phyloP scores from a whole-genome alignment of 2,888 invertebrate genomes.

The Metalampra italica region DNA sequence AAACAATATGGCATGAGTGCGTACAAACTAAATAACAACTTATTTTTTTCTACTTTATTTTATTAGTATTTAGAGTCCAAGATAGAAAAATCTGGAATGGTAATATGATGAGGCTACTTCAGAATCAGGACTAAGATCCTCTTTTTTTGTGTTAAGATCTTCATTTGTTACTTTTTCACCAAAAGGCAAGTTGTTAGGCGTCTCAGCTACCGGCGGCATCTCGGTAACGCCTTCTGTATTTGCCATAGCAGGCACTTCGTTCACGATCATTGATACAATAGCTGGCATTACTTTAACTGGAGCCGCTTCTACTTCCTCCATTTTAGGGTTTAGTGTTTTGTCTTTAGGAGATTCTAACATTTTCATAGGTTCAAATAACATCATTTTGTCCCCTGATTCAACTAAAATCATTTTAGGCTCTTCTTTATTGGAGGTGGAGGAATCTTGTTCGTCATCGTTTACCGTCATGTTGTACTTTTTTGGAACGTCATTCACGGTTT shows the following conservation, averaged over 20 bases:
- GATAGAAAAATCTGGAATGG: conserved; percentile 56
- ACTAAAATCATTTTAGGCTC: conserved; percentile 23
- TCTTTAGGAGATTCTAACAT: conserved; percentile 19
- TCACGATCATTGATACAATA: conserved; percentile 29
- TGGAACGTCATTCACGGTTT: conserved; percentile 15
- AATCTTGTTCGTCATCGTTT: conserved; percentile 29
- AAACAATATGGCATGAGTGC: not conserved
- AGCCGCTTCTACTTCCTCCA: conserved; percentile 25
- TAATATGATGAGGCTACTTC: conserved; percentile 67
- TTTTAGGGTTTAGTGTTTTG: conserved; percentile 22
- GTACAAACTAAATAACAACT: conserved; percentile 15
- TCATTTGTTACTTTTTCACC: conserved; percentile 21
- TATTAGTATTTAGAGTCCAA: conserved; percentile 46
- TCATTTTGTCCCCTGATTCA: conserved; percentile 27
- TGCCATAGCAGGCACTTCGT: conserved; percentile 15
- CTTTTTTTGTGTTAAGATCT: conserved; percentile 23
- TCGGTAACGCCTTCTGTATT: conserved; percentile 16
- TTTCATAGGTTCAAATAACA: conserved; percentile 27
- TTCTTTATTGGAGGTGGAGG: conserved; percentile 10
- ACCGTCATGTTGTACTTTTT: conserved; percentile 35
- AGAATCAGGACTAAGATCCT: conserved; percentile 42
- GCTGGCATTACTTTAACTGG: conserved; percentile 32
- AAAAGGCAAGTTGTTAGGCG: not conserved
- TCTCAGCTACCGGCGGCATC: conserved; percentile 15
- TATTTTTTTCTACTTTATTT: conserved; percentile 11